Base-by-base conservation (phyloP, 2,113 vertebrate species). In the Muntiacus muntjak region DNA sequence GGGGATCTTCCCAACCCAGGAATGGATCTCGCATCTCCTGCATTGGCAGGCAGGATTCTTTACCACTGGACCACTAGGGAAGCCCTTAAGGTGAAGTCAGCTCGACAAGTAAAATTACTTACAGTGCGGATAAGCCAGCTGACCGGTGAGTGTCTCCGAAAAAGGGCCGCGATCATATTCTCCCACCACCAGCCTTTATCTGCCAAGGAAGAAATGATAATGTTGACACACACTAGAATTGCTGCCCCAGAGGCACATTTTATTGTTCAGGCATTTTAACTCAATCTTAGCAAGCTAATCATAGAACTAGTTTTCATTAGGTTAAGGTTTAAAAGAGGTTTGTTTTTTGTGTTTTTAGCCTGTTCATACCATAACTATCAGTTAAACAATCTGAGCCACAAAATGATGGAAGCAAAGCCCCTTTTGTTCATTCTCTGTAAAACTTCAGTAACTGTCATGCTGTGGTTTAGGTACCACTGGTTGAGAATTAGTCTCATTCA, bases 121-220 rank as follows among this genome's bases (percentile, higher is more conserved):
- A 99, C 99, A 14, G 99, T 98, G 93, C 99, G 99, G 36, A 99
- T 95, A 26, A 99, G 98, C 99, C 99, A 99, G 99, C 99, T 99
- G 97, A 99, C 98, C 0, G 99, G 99, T 23, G 98, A 98, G 88
- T 99, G 99, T 89, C 97, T 98, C 81, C 98, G 97, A 40, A 99
- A 96, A 64, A 99, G 98, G 28, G 99, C 99, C 16, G 99, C 99
- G 1, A 99, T 98, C 4, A 98, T 81, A 19, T 99, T 99, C 96
- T 99, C 99, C 99, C 99, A 99, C 99, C 99, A 99, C 50, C 96
- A 98, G 9, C 99, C 99, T 84, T 83, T 97, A 23, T 62, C 99
- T 99, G 90, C 6, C 28, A 2, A 89, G 60, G 33, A 60, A 60
- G 52, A 7, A 88, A 76, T 50, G 58, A 0, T 64, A 52, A 87